Evolutionary conservation across 2,113 vertebrate species (phyloP).

Genomic region (Neopipo cinnamomea): DNA sequence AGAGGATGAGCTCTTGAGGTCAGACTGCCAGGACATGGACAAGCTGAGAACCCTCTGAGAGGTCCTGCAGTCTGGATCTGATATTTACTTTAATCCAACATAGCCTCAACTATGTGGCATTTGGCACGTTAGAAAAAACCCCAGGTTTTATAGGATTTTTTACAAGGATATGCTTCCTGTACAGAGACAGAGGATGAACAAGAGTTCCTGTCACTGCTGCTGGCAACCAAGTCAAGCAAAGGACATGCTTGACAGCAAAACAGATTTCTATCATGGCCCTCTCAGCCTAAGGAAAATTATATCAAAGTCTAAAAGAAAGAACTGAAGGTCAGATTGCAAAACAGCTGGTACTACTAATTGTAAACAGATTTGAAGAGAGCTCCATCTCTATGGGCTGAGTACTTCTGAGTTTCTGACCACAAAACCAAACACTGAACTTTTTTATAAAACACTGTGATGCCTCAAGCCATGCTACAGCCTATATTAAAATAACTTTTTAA

Average conservation of each 20-base stretch:
- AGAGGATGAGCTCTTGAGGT: not conserved
- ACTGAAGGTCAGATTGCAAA: not conserved
- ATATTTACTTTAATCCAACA: not conserved
- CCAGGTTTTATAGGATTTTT: not conserved
- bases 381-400: not conserved
- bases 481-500: slow-evolving; percentile 20
- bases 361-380: not conserved
- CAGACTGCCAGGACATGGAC: not conserved
- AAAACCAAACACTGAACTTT: not conserved
- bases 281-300: not conserved
- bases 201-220: not conserved
- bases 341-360: not conserved
- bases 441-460: not conserved
- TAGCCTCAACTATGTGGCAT: not conserved
- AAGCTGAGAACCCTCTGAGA: not conserved
- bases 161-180: not conserved
- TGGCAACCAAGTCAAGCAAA: not conserved
- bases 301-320: not conserved
- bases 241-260: not conserved
- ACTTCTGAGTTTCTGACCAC: slow-evolving; percentile 1
- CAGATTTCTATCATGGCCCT: not conserved
- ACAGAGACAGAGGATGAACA: not conserved
- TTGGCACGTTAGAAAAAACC: not conserved
- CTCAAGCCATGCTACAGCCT: not conserved
- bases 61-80: not conserved